Conservation (phyloP, 1,140 invertebrate genomes). For the Helicoverpa zea region DNA sequence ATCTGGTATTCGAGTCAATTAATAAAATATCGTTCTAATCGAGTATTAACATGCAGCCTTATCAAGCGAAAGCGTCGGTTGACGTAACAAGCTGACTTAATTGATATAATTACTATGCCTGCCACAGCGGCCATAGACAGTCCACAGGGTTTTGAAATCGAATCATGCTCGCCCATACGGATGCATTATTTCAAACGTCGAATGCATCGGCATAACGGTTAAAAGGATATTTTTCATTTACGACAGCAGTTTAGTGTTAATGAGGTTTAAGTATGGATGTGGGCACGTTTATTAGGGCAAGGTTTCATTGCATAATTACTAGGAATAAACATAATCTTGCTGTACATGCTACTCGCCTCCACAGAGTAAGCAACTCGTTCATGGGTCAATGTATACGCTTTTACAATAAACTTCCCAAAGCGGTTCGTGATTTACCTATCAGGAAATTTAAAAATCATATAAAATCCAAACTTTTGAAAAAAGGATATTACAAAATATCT, state of each 20-base stretch:
- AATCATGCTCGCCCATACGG: constrained; percentile 34
- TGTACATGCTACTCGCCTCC: too few species aligned
- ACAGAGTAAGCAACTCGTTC: too few species aligned
- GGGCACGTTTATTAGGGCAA: constrained; percentile 7
- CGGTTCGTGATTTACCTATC: too few species aligned
- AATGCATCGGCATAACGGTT: constrained; percentile 21
- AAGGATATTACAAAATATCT: too few species aligned
- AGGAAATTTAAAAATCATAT: too few species aligned
- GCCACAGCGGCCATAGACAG: constrained; percentile 18
- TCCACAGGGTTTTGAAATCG: constrained; percentile 29
- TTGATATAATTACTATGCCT: constrained; percentile 42
- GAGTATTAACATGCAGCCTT: constrained; percentile 28
- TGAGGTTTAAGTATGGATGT: constrained; percentile 36
- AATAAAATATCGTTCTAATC: constrained; percentile 45
- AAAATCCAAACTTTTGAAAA: too few species aligned
- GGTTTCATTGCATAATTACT: too few species aligned
- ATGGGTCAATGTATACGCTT: too few species aligned
- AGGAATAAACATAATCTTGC: too few species aligned
- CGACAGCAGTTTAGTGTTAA: constrained; percentile 24
- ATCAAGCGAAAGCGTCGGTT: constrained; percentile 29
- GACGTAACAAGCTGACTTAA: constrained; percentile 39
- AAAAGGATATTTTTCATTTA: constrained; percentile 41
- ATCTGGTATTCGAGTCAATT: constrained; percentile 28
- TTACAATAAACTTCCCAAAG: too few species aligned
- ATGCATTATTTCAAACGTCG: constrained; percentile 40